phyloP scores from a whole-genome alignment of 1,140 invertebrate genomes.

The Limonius californicus region DNA sequence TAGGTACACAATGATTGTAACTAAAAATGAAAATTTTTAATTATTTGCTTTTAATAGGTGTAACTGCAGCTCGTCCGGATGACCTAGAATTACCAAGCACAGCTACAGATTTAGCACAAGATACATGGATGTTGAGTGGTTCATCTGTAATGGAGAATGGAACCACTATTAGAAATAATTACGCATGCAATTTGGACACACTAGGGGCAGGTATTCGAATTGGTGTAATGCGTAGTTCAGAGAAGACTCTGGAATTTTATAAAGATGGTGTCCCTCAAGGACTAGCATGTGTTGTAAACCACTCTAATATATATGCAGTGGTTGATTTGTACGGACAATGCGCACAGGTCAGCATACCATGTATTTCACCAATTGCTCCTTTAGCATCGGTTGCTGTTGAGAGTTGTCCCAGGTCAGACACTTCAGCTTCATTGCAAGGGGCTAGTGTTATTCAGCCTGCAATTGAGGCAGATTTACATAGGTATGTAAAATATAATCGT shows the following conservation, averaged over 20 bases:
- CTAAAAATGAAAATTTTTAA: conserved; percentile 13
- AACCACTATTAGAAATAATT: conserved; percentile 75
- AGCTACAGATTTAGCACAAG: conserved; percentile 87
- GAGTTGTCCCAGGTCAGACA: conserved; percentile 41
- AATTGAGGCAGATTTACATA: conserved; percentile 39
- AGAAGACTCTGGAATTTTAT: conserved; percentile 85
- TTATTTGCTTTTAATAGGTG: too few relatives aligned
- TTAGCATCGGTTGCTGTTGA: conserved; percentile 21
- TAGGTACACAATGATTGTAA: too few relatives aligned
- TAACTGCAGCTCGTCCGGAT: conserved; percentile 83
- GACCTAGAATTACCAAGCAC: conserved; percentile 84
- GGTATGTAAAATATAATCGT: too few relatives aligned
- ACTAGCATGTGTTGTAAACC: conserved; percentile 76
- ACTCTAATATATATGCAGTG: conserved; percentile 85
- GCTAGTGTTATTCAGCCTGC: conserved; percentile 37
- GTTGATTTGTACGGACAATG: conserved; percentile 94
- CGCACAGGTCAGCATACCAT: conserved; percentile 70
- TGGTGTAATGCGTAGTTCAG: conserved; percentile 83
- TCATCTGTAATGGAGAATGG: conserved; percentile 80
- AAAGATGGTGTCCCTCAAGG: conserved; percentile 89
- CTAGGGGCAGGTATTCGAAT: conserved; percentile 71
- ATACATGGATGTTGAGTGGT: conserved; percentile 90
- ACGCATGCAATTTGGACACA: conserved; percentile 78
- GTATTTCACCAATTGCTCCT: conserved; percentile 41
- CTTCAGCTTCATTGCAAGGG: conserved; percentile 41